A percentile compares a stretch with the other conserved stretches of the same genome.
These are phyloP conservation scores for Ormia ochracea DNA, from an alignment of 2,888 invertebrate species.

Conservation along the genomic window DNA sequence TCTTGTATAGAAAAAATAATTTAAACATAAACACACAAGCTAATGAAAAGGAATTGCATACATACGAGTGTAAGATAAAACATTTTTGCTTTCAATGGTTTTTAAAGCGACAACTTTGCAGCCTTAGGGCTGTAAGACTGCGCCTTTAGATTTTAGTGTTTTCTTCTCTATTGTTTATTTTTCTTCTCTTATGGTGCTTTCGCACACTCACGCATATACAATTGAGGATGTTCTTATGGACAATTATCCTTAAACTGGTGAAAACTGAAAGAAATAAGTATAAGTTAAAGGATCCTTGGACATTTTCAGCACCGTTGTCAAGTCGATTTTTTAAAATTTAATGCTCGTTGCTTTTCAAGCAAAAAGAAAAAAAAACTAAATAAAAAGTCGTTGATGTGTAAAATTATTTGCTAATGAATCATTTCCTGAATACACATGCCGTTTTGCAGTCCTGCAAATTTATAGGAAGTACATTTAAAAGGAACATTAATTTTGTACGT, in stretches of 20 bases:
- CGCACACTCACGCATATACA: background rate
- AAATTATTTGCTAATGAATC: too few species aligned
- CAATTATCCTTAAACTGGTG: background rate
- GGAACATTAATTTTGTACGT: too few species aligned
- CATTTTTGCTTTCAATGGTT: constrained; percentile 51
- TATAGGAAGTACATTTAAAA: too few species aligned
- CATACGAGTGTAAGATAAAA: too few species aligned
- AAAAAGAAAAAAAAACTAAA: too few species aligned
- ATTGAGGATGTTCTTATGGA: too few species aligned
- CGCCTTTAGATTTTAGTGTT: constrained; percentile 46
- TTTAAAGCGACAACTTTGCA: constrained; percentile 57
- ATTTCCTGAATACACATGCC: too few species aligned
- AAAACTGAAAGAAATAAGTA: background rate
- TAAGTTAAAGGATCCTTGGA: constrained; percentile 41
- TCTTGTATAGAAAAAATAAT: background rate
- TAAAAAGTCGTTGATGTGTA: too few species aligned
- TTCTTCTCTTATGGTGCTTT: background rate
- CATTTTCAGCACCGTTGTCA: constrained; percentile 18
- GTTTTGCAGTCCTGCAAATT: too few species aligned
- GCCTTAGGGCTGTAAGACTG: constrained; percentile 48
- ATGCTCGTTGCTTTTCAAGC: too few species aligned
- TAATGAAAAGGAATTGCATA: background rate
- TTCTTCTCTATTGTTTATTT: constrained; percentile 16
- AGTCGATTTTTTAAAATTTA: too few species aligned
- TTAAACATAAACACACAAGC: background rate